These are phyloP conservation scores for Mastacembelus armatus DNA, from an alignment of 2,797 vertebrate species.

Conservation along the genomic window DNA sequence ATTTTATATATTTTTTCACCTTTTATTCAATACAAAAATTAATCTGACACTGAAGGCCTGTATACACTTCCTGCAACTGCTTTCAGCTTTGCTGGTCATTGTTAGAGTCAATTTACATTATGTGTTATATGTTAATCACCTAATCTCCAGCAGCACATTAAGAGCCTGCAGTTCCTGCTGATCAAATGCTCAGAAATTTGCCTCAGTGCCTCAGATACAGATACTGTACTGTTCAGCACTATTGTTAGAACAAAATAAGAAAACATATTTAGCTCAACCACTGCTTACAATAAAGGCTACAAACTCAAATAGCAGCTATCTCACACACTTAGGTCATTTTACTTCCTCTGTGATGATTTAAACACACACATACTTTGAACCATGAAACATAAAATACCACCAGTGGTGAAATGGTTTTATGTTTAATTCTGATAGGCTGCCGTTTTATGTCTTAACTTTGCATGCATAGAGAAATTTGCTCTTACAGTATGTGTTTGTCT, in stretches of 20 bases:
- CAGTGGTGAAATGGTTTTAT: not conserved
- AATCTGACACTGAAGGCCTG: conserved; percentile 18
- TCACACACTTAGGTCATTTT: too few species aligned
- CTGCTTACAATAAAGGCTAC: fast-evolving
- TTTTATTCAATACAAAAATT: conserved; percentile 32
- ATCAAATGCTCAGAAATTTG: not conserved
- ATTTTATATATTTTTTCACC: conserved; percentile 10
- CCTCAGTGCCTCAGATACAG: not conserved
- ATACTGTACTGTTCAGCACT: too few species aligned
- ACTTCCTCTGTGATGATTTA: not conserved
- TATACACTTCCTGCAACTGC: not conserved
- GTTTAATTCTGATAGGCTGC: not conserved
- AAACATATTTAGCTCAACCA: not conserved
- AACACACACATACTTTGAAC: not conserved
- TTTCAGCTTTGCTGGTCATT: not conserved
- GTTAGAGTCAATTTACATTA: not conserved
- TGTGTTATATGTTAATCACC: not conserved
- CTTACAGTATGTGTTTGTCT: not conserved
- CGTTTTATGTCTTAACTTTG: not conserved
- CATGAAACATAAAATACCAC: not conserved
- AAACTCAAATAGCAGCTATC: not conserved
- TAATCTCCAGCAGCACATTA: not conserved
- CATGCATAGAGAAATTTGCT: not conserved
- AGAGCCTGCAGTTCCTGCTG: not conserved
- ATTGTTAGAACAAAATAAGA: not conserved